Conservation (phyloP, 2,113 vertebrate species). For the Callaeas wilsoni region DNA sequence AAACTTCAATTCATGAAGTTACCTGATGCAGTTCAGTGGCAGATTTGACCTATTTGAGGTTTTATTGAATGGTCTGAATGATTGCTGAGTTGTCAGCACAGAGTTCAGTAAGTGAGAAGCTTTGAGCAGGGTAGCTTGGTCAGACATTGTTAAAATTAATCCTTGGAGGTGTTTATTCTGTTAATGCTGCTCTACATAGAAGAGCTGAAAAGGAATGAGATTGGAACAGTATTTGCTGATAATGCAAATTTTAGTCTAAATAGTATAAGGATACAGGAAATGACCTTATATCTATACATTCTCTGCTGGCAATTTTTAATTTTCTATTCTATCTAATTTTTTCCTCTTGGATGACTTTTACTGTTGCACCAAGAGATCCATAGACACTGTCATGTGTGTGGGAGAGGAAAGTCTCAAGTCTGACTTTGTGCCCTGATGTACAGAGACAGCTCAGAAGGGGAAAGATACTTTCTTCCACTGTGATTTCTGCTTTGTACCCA, state of each 20-base stretch:
- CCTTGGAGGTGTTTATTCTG: background rate
- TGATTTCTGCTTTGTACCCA: background rate
- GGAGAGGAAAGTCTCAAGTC: background rate
- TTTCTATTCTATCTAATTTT: background rate
- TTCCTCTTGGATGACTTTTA: background rate
- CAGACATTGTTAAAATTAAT: background rate
- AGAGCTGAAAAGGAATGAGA: background rate
- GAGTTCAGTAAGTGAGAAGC: background rate
- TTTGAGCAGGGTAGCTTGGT: background rate
- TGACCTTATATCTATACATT: background rate
- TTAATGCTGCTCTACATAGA: background rate
- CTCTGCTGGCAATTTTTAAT: background rate
- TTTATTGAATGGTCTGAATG: background rate
- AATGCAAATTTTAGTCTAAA: background rate
- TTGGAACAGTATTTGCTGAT: background rate
- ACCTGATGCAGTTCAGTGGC: background rate
- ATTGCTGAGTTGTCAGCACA: background rate
- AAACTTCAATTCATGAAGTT: background rate
- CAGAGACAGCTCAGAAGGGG: background rate
- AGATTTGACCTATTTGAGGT: background rate
- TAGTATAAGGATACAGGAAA: background rate
- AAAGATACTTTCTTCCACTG: background rate
- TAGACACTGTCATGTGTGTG: fast-evolving
- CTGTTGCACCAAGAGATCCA: background rate
- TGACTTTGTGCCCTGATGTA: background rate